Conservation (phyloP, 2,113 vertebrate genomes). For the pig (Sus scrofa) region DNA sequence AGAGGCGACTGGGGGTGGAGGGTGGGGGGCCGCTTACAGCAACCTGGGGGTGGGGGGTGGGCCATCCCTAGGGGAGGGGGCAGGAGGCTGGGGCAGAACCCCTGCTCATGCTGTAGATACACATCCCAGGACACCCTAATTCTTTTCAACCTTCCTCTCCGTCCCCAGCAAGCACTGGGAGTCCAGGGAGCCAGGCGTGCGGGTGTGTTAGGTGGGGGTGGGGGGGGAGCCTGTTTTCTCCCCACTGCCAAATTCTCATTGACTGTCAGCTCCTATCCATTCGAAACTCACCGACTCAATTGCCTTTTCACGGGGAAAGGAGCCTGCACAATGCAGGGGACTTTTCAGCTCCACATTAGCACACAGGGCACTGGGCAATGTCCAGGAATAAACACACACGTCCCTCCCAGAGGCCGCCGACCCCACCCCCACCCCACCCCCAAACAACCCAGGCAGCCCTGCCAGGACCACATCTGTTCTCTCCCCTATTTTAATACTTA, state of each 20-base stretch:
- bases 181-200: neutral
- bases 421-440: constrained; percentile 17
- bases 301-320: constrained; percentile 83
- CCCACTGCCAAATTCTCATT: constrained; percentile 72
- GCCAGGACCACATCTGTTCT: neutral
- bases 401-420: constrained; percentile 45
- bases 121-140: neutral
- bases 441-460: neutral
- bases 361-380: constrained; percentile 73
- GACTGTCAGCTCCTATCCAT: constrained; percentile 74
- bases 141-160: constrained; percentile 34
- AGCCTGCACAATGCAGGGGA: constrained; percentile 75
- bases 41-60: neutral
- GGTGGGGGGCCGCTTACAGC: neutral
- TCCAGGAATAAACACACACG: constrained; percentile 63
- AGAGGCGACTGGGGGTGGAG: neutral
- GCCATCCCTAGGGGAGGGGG: neutral
- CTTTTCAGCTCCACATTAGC: constrained; percentile 75
- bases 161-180: neutral
- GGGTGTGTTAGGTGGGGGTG: neutral
- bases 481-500: neutral
- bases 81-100: neutral
- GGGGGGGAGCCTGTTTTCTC: constrained; percentile 60
- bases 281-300: constrained; percentile 73
- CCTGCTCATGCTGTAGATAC: neutral